phyloP scores from a whole-genome alignment of 2,113 vertebrate species.

The Ariopsis seemanni region DNA sequence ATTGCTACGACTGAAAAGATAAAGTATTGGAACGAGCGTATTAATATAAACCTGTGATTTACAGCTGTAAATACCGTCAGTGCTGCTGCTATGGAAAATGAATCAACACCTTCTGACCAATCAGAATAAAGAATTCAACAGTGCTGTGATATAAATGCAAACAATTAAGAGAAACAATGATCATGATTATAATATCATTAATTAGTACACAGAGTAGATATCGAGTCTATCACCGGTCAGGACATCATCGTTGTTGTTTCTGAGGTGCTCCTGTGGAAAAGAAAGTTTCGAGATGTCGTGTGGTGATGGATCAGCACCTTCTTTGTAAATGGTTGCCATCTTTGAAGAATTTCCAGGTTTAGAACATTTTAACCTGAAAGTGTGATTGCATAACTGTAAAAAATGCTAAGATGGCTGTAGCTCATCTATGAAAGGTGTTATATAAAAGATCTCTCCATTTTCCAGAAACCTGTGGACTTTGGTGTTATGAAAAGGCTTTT shows the following conservation, averaged over 20 bases:
- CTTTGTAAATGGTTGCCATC: background rate
- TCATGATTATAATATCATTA: background rate
- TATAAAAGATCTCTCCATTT: background rate
- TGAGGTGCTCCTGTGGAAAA: background rate
- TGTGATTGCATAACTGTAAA: background rate
- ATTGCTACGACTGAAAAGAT: background rate
- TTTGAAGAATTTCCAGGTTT: background rate
- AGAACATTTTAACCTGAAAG: background rate
- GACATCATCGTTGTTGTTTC: background rate
- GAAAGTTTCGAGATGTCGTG: background rate
- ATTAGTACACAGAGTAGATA: background rate
- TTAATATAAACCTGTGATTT: background rate
- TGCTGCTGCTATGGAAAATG: background rate
- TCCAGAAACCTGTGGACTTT: background rate
- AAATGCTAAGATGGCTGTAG: background rate
- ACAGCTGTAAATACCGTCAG: background rate
- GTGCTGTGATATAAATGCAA: background rate
- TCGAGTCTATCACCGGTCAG: background rate
- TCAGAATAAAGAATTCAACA: background rate
- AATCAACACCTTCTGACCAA: background rate
- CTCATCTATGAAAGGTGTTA: background rate
- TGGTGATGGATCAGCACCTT: background rate
- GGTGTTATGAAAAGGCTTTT: slow-evolving; percentile 10
- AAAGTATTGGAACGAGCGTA: background rate
- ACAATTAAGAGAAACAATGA: background rate